Evolutionary conservation across 2,113 vertebrate genomes (phyloP).

Genomic region (Corvus cornix): DNA sequence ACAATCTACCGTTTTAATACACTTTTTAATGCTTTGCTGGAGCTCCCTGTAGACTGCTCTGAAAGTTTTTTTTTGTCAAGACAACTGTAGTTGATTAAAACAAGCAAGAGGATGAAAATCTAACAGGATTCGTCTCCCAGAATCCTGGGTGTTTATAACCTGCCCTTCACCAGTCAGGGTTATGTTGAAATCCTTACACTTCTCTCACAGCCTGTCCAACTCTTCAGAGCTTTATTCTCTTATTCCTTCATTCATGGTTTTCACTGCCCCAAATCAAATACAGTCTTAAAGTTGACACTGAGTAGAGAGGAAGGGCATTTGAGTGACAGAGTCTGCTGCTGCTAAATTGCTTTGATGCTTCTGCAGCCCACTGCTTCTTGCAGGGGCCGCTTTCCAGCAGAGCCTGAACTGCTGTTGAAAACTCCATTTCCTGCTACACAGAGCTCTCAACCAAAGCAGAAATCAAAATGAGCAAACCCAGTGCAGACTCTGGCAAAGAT

Average conservation of each 20-base stretch:
- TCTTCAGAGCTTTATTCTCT: background rate
- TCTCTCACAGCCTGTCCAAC: background rate
- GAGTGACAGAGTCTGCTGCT: background rate
- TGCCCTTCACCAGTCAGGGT: background rate
- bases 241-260: background rate
- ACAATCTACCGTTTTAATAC: background rate
- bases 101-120: background rate
- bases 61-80: background rate
- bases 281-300: background rate
- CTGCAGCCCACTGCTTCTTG: background rate
- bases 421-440: conserved; percentile 10
- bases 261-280: background rate
- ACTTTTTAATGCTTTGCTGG: background rate
- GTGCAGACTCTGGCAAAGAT: conserved; percentile 35
- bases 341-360: background rate
- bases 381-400: background rate
- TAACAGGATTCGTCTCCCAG: background rate
- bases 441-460: background rate
- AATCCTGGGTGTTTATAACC: background rate
- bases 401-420: background rate
- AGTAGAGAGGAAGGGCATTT: background rate
- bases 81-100: background rate
- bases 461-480: conserved; percentile 31
- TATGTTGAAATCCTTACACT: background rate
- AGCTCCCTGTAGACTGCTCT: background rate